These are phyloP conservation scores for Abrostola triplasia DNA, from an alignment of 2,888 invertebrate genomes.

Conservation along the genomic window DNA sequence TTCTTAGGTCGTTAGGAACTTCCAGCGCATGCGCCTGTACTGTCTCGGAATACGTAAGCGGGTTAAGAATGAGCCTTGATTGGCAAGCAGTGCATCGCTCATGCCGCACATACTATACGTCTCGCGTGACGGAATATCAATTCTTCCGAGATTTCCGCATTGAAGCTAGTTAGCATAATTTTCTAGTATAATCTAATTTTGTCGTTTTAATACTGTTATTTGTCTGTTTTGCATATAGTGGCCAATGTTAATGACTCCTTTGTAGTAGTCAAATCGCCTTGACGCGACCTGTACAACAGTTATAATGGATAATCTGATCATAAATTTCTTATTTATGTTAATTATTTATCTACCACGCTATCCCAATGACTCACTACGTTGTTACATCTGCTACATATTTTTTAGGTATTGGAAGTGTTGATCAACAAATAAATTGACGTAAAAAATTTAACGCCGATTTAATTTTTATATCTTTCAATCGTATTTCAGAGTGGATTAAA, in stretches of 20 bases:
- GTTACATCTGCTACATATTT: constrained; percentile 18
- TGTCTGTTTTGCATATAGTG: constrained; percentile 62
- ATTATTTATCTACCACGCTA: constrained; percentile 35
- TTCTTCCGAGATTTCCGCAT: constrained; percentile 53
- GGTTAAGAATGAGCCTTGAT: constrained; percentile 72
- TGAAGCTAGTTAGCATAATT: constrained; percentile 58
- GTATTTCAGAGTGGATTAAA: too few relatives aligned
- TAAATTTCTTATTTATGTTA: constrained; percentile 38
- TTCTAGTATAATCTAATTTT: constrained; percentile 56
- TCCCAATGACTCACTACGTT: constrained; percentile 15
- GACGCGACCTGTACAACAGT: constrained; percentile 37
- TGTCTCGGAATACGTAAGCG: constrained; percentile 42
- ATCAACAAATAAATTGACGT: neutral
- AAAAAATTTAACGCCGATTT: neutral
- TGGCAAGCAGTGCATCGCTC: constrained; percentile 77
- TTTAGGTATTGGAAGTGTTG: constrained; percentile 2
- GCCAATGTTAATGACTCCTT: constrained; percentile 51
- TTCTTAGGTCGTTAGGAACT: constrained; percentile 36
- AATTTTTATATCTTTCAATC: neutral
- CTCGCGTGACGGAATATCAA: constrained; percentile 57
- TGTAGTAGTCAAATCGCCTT: constrained; percentile 50
- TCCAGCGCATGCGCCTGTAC: constrained; percentile 26
- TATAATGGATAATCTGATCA: constrained; percentile 31
- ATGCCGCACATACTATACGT: constrained; percentile 50
- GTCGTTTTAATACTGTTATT: constrained; percentile 60